These are phyloP conservation scores for Uropetala carovei DNA, from an alignment of 2,888 invertebrate genomes.

Conservation along the genomic window DNA sequence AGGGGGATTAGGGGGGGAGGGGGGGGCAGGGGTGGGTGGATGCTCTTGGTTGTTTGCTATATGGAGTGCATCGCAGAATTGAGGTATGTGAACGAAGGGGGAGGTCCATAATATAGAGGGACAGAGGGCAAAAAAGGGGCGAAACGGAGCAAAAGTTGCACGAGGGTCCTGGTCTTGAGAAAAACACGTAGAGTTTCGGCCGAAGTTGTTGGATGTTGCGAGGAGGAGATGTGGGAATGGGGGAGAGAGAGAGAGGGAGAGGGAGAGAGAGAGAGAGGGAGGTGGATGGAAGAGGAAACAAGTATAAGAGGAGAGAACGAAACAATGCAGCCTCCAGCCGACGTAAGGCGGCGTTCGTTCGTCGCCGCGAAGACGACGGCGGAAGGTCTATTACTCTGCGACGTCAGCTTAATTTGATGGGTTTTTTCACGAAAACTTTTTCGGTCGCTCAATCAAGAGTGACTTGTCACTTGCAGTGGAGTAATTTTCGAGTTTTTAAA, in stretches of 20 bases:
- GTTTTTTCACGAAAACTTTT: conserved; percentile 3
- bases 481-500: neutral
- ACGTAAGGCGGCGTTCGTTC: neutral
- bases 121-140: neutral
- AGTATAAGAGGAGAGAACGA: neutral
- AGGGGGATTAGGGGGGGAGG: neutral
- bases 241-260: neutral
- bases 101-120: neutral
- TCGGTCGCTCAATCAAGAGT: neutral
- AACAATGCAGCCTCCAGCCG: neutral
- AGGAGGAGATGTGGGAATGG: neutral
- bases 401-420: conserved; percentile 13
- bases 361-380: neutral
- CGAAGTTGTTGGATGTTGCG: neutral
- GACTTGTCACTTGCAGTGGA: neutral
- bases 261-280: neutral
- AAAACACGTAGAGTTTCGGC: neutral
- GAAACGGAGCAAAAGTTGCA: neutral
- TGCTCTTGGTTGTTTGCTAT: neutral
- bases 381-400: conserved; percentile 1
- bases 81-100: neutral
- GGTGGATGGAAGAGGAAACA: neutral
- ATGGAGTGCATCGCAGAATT: neutral
- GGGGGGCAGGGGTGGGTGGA: neutral
- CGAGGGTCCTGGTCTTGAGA: neutral